Percentiles rank a stretch among this genome's conserved stretches.
phyloP scores from a whole-genome alignment of 2,113 vertebrate genomes.

The Rhynchopsitta pachyrhyncha region DNA sequence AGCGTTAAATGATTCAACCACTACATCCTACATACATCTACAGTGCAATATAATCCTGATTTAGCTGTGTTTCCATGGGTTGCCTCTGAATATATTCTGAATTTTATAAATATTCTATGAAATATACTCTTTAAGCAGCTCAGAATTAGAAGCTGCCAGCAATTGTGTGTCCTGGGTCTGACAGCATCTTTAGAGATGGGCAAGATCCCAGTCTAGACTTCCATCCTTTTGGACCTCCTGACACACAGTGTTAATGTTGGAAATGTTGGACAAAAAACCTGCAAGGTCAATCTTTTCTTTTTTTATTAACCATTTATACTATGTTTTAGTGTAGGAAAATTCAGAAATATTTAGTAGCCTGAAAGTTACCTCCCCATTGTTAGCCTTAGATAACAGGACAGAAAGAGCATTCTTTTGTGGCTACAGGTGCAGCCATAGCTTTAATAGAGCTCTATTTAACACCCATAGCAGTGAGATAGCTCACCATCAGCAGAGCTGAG shows the following conservation, averaged over 20 bases:
- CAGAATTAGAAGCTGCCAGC: not conserved
- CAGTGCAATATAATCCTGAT: not conserved
- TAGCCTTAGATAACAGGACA: not conserved
- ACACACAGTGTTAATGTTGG: not conserved
- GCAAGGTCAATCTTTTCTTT: fast-evolving
- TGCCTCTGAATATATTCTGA: not conserved
- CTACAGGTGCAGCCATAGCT: not conserved
- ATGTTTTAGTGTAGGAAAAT: not conserved
- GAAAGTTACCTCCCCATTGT: not conserved
- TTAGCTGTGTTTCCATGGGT: not conserved
- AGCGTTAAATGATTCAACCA: constrained; percentile 14
- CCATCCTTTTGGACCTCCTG: fast-evolving
- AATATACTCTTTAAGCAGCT: not conserved
- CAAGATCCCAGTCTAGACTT: not conserved
- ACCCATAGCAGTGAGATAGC: not conserved
- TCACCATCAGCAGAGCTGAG: not conserved
- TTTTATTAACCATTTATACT: not conserved
- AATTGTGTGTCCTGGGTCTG: not conserved
- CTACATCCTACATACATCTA: not conserved
- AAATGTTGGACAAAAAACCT: not conserved
- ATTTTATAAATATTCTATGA: not conserved
- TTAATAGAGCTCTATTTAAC: not conserved
- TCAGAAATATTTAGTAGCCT: not conserved
- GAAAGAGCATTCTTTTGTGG: not conserved
- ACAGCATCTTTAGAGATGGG: not conserved